Evolutionary conservation across 2,888 invertebrate genomes (phyloP), one percentile per base, ranked within the genome.

Genomic region (Xanthia togata): DNA sequence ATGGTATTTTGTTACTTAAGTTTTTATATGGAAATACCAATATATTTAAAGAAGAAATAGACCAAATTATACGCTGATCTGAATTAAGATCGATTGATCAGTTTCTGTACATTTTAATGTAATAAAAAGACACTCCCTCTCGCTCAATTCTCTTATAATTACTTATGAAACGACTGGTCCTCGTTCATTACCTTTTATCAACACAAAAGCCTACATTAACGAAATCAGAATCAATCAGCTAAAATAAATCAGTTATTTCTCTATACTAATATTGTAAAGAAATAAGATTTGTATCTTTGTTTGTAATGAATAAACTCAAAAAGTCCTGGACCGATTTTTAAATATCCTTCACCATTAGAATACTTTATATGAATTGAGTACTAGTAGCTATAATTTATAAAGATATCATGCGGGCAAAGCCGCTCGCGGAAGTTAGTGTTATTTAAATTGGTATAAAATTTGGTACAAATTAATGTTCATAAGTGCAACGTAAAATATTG

Each of bases 81-180:
- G n/a, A 82, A 64, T 53, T 44, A 53, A 59, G 23, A 38, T 9
- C 17, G 14, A 31, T 57, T 59, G n/a, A 47, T 57, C 20, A 38
- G 23, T 53, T 53, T 70, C 31, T 23, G 8, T 26, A 65, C 14
- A 69, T 41, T 41, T 44, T 31, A 53, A 78, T 63, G 3, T 23
- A 26, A 53, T 64, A 71, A 78, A 68, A 59, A 69, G 0, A 55
- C 5, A 55, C 44, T 57, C 44, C 23, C n/a, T 77, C 60, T 53
- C 8, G 0, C 9, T 47, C 26, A 53, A 38, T 41, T 44, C 41
- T 68, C 71, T 71, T 59, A 59, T 59, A 70, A 68, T 71, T 78
- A 68, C 57, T 38, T 26, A 47, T 14, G 14, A 53, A n/a, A 68
- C 38, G 14, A 68, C 57, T 63, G 53, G 41, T 55, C 31, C 26